phyloP scores from a whole-genome alignment of 2,113 vertebrate genomes.

The Gambusia affinis region DNA sequence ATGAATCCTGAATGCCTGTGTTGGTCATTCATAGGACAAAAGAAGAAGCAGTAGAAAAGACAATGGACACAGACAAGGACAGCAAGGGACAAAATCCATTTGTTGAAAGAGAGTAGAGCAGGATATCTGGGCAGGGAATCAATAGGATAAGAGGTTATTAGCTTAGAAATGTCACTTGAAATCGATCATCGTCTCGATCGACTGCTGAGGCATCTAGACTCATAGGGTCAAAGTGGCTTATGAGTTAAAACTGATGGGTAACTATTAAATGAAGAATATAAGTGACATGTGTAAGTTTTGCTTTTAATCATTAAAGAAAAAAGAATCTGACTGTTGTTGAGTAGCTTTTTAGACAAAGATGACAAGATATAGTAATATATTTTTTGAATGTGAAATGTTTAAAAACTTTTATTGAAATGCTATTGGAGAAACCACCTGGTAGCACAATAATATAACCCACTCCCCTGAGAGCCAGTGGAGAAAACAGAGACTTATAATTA shows the following conservation, averaged over 20 bases:
- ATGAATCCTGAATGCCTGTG: slow-evolving; percentile 11
- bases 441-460: slow-evolving; percentile 3
- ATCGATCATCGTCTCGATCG: slow-evolving; percentile 73
- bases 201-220: slow-evolving; percentile 64
- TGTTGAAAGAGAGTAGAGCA: slow-evolving; percentile 62
- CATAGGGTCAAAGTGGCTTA: slow-evolving; percentile 61
- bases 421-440: not conserved
- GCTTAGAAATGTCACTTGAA: slow-evolving; percentile 76
- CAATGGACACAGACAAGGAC: slow-evolving; percentile 46
- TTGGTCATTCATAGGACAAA: slow-evolving; percentile 31
- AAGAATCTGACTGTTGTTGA: not conserved
- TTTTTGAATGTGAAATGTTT: not conserved
- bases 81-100: slow-evolving; percentile 63
- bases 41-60: slow-evolving; percentile 34
- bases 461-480: not conserved
- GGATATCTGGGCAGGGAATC: slow-evolving; percentile 66
- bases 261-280: slow-evolving; percentile 35
- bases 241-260: slow-evolving; percentile 52
- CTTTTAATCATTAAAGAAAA: not conserved
- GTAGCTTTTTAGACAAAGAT: not conserved
- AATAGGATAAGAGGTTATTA: slow-evolving; percentile 79
- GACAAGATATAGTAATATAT: not conserved
- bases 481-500: slow-evolving; percentile 10
- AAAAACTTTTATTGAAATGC: slow-evolving; percentile 5
- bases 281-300: slow-evolving; percentile 26